phyloP scores from a whole-genome alignment of 2,797 vertebrate species.

The Sebastes oblongus region DNA sequence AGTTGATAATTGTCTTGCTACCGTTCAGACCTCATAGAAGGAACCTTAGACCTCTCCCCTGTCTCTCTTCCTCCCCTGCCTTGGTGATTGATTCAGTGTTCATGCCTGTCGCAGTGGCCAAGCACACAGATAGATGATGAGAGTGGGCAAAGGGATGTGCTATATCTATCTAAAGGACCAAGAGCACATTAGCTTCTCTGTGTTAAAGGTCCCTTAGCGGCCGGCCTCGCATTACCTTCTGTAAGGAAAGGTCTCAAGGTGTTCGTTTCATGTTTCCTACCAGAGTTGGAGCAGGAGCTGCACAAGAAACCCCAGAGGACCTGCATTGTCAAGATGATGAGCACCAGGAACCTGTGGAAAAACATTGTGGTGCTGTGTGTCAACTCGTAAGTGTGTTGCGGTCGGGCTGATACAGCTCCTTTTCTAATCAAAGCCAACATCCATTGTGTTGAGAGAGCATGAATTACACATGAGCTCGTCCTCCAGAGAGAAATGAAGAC shows the following conservation, averaged over 20 bases:
- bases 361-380: slow-evolving; percentile 96
- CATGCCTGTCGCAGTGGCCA: not conserved
- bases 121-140: slow-evolving; percentile 31
- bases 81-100: slow-evolving; percentile 16
- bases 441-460: slow-evolving; percentile 34
- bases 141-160: slow-evolving; percentile 11
- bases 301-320: slow-evolving; percentile 90
- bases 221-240: slow-evolving; percentile 48
- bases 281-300: slow-evolving; percentile 94
- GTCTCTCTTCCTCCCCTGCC: not conserved
- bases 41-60: not conserved
- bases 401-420: not conserved
- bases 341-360: slow-evolving; percentile 97
- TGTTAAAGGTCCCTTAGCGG: slow-evolving; percentile 15
- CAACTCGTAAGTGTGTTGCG: slow-evolving; percentile 92
- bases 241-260: slow-evolving; percentile 54
- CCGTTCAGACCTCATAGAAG: not conserved
- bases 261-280: slow-evolving; percentile 63
- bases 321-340: slow-evolving; percentile 94
- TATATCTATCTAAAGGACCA: slow-evolving; percentile 11
- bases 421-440: slow-evolving; percentile 39
- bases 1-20: not conserved
- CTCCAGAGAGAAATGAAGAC: slow-evolving; percentile 14
- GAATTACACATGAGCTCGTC: slow-evolving; percentile 37
- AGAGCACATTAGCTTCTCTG: slow-evolving; percentile 27